Evolutionary conservation across 2,888 invertebrate species (phyloP).

Genomic region (Gibbula magus): DNA sequence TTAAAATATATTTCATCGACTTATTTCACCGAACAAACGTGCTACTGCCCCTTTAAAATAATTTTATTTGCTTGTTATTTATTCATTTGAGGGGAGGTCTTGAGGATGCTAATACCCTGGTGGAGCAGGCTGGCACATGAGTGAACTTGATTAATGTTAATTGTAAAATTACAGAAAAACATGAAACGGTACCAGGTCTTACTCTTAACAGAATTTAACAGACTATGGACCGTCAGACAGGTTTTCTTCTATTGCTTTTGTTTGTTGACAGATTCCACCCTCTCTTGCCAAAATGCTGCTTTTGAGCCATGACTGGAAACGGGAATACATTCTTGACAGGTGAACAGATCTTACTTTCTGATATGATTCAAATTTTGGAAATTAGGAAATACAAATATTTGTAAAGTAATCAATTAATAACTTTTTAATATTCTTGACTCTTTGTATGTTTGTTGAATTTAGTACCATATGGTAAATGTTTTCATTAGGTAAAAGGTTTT

Average conservation of each 20-base stretch:
- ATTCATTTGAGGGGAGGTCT: no score
- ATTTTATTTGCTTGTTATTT: no score
- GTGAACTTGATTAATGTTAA: no score
- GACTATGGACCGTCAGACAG: neutral
- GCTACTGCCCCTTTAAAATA: no score
- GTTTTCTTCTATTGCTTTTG: neutral
- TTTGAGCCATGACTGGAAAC: conserved; percentile 90
- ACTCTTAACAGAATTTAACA: neutral
- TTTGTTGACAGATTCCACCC: conserved; percentile 85
- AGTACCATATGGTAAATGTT: neutral
- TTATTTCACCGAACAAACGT: no score
- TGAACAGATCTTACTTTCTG: no score
- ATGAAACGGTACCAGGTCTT: no score
- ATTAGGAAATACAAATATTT: neutral
- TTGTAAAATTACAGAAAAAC: no score
- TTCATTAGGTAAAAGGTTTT: neutral
- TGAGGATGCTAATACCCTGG: no score
- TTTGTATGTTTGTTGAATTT: neutral
- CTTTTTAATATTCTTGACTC: neutral
- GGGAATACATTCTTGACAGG: conserved; percentile 65
- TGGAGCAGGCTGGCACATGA: no score
- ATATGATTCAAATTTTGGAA: no score
- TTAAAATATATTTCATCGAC: no score
- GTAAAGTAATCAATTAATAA: neutral
- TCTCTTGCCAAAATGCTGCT: conserved; percentile 94